Conservation (phyloP, 2,113 vertebrate genomes). For the Scytalopus superciliaris region DNA sequence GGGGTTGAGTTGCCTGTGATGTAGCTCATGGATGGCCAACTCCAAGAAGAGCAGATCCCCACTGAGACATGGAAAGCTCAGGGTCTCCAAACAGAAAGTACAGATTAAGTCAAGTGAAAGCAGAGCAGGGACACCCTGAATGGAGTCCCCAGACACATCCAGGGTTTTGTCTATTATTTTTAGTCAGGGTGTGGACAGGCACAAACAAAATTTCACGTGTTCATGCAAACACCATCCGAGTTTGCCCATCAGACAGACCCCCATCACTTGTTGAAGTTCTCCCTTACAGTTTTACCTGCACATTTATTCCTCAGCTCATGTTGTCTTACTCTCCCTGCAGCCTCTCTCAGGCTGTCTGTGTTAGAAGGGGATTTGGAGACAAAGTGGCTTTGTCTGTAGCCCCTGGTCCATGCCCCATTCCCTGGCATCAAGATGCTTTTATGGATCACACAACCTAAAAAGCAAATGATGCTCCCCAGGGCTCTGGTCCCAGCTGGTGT, state of each 20-base stretch:
- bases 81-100: background rate
- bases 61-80: background rate
- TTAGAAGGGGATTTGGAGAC: background rate
- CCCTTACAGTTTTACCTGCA: background rate
- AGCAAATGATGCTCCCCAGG: background rate
- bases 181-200: background rate
- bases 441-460: background rate
- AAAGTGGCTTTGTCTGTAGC: slow-evolving; percentile 1
- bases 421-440: background rate
- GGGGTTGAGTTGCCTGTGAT: accelerated
- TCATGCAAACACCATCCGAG: accelerated
- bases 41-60: background rate
- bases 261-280: background rate
- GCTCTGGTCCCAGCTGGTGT: background rate
- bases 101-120: background rate
- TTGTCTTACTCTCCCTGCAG: background rate
- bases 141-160: background rate
- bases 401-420: background rate
- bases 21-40: background rate
- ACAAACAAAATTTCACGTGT: too few species aligned
- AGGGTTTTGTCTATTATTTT: background rate
- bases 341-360: background rate
- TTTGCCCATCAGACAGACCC: background rate
- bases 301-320: background rate
- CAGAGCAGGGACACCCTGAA: background rate